Percentiles rank a stretch among this genome's conserved stretches.
These are phyloP conservation scores for Todiramphus chloris DNA, from an alignment of 2,113 vertebrate species.

Conservation along the genomic window DNA sequence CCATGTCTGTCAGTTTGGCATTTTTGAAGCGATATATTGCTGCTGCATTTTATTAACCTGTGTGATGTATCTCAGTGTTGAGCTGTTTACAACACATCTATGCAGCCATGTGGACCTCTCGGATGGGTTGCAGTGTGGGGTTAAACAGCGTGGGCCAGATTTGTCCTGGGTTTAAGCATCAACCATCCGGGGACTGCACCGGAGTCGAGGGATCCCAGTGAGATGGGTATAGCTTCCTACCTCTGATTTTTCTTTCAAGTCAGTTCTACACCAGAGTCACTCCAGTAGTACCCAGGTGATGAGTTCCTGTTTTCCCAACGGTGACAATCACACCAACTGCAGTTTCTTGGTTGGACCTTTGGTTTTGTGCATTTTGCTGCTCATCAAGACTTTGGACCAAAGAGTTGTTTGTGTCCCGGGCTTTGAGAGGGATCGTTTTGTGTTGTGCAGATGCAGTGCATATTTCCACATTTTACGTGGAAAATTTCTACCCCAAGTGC, in stretches of 20 bases:
- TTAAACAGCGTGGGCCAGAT: background rate
- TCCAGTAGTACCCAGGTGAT: background rate
- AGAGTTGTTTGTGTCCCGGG: background rate
- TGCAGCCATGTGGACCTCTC: background rate
- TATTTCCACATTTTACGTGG: background rate
- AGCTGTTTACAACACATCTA: background rate
- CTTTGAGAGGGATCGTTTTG: background rate
- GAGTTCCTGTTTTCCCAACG: background rate
- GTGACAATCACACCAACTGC: fast-evolving
- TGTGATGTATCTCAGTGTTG: background rate
- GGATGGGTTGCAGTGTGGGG: background rate
- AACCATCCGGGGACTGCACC: background rate
- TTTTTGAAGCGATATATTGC: background rate
- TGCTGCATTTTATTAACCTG: background rate
- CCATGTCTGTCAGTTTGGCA: background rate
- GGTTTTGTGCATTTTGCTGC: background rate
- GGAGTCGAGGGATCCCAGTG: background rate
- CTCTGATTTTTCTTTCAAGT: background rate
- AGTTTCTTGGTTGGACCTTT: background rate
- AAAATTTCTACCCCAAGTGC: background rate
- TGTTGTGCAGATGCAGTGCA: background rate
- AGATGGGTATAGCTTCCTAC: background rate
- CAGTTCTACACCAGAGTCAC: background rate
- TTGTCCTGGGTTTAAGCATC: background rate
- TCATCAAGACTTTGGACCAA: background rate